phyloP scores from a whole-genome alignment of 2,888 invertebrate species.

The Rhyacophila evoluta region DNA sequence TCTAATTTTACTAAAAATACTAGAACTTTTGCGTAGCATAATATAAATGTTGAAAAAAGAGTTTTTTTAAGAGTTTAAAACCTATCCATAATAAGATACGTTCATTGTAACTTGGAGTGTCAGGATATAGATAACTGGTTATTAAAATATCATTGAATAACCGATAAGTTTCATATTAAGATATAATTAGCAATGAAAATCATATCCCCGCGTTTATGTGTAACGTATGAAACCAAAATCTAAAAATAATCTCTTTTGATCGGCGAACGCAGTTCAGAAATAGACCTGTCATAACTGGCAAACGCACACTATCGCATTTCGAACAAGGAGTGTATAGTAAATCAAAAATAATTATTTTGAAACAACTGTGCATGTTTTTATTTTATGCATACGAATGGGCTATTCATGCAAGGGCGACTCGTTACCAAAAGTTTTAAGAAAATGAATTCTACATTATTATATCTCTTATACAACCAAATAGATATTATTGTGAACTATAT shows the following conservation, averaged over 20 bases:
- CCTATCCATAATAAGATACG: too few relatives aligned
- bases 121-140: too few relatives aligned
- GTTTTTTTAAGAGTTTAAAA: too few relatives aligned
- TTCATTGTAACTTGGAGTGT: too few relatives aligned
- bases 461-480: too few relatives aligned
- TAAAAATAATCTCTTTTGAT: constrained; percentile 36
- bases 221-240: constrained; percentile 20
- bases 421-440: background rate
- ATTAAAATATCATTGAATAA: too few relatives aligned
- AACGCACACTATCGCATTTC: constrained; percentile 31
- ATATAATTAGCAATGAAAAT: background rate
- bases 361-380: constrained; percentile 38
- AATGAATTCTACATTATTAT: background rate
- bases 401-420: constrained; percentile 26
- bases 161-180: too few relatives aligned
- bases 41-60: too few relatives aligned
- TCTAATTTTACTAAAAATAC: too few relatives aligned
- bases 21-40: too few relatives aligned
- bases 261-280: constrained; percentile 36
- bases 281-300: constrained; percentile 48
- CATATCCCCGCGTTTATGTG: constrained; percentile 2
- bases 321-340: constrained; percentile 44
- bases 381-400: constrained; percentile 18
- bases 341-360: constrained; percentile 50
- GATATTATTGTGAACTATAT: too few relatives aligned